Evolutionary conservation across 2,113 vertebrate species (phyloP).

Genomic region (Silurus glanis): DNA sequence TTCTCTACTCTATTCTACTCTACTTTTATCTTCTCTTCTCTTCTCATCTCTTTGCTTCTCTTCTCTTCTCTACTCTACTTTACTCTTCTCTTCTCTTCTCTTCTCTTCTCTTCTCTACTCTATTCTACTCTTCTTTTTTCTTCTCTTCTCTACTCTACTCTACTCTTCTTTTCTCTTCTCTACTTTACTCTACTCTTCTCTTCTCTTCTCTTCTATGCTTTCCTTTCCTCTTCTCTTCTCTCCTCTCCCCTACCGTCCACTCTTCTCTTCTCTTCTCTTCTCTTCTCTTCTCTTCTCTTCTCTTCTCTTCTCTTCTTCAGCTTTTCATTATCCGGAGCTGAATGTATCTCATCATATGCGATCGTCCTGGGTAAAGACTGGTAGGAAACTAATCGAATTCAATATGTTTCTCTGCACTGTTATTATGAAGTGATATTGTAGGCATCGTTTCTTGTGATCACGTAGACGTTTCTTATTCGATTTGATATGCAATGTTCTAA

Average conservation of each 20-base stretch:
- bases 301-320: slow-evolving; percentile 61
- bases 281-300: too few relatives aligned
- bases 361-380: slow-evolving; percentile 94
- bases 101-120: slow-evolving; percentile 74
- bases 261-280: too few relatives aligned
- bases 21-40: background rate
- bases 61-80: background rate
- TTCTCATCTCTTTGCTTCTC: background rate
- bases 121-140: background rate
- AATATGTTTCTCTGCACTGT: background rate
- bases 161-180: background rate
- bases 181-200: background rate
- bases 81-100: background rate
- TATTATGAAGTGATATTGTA: slow-evolving; percentile 1
- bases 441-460: background rate
- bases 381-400: slow-evolving; percentile 65
- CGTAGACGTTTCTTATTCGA: slow-evolving; percentile 8
- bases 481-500: slow-evolving; percentile 15
- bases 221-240: background rate
- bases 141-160: background rate
- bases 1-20: background rate
- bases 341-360: slow-evolving; percentile 87
- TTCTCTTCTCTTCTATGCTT: background rate
- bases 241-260: too few relatives aligned
- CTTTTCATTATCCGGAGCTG: slow-evolving; percentile 91